Evolutionary conservation across 2,888 invertebrate genomes (phyloP).

Genomic region (Parnassius mnemosyne): DNA sequence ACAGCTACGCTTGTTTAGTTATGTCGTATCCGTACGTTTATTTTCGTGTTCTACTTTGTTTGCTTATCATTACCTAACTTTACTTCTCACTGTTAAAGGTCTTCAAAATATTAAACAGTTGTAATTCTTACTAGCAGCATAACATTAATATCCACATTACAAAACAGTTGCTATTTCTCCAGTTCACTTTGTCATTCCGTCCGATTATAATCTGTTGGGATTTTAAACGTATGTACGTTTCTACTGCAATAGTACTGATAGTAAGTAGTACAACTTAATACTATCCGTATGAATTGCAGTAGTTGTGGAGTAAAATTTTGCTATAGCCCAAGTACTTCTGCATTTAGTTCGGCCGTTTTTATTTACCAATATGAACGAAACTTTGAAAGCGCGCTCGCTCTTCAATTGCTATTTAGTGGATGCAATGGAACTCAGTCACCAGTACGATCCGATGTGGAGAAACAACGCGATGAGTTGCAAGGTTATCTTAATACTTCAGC

Average conservation of each 20-base stretch:
- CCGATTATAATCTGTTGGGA: too few relatives aligned
- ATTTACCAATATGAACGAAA: constrained; percentile 34
- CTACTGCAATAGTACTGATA: too few relatives aligned
- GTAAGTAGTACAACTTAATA: too few relatives aligned
- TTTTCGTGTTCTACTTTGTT: constrained; percentile 8
- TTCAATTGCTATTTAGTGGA: constrained; percentile 34
- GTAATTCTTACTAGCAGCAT: neutral
- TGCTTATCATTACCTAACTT: constrained; percentile 18
- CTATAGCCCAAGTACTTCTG: too few relatives aligned
- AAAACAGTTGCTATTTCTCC: too few relatives aligned
- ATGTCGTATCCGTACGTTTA: neutral
- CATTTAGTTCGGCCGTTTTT: too few relatives aligned
- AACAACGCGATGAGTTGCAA: constrained; percentile 55
- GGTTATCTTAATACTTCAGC: constrained; percentile 47
- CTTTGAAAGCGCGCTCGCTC: constrained; percentile 40
- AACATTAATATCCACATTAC: too few relatives aligned
- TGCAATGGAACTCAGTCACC: constrained; percentile 14
- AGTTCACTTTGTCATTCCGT: too few relatives aligned
- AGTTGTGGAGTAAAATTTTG: too few relatives aligned
- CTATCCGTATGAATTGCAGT: too few relatives aligned
- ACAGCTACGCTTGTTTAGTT: neutral
- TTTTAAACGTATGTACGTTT: too few relatives aligned
- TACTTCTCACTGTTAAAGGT: constrained; percentile 3
- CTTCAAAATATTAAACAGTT: constrained; percentile 3
- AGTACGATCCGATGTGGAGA: constrained; percentile 43